Evolutionary conservation across 1,140 invertebrate species (phyloP).

Genomic region (Drosophila subobscura): DNA sequence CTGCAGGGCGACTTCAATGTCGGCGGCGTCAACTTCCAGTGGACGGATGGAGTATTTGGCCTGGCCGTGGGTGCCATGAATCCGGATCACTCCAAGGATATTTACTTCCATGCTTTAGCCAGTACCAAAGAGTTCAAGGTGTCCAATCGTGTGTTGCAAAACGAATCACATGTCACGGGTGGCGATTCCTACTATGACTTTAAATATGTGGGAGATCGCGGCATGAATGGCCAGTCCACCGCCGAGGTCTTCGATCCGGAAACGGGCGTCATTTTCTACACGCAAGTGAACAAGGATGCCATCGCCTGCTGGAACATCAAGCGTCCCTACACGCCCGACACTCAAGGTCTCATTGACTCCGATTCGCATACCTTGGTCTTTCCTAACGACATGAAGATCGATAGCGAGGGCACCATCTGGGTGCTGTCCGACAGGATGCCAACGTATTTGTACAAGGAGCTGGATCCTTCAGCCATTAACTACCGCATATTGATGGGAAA

Average conservation of each 20-base stretch:
- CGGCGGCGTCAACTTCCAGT: constrained; percentile 89
- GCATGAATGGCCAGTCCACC: constrained; percentile 88
- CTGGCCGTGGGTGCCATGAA: constrained; percentile 87
- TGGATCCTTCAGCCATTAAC: constrained; percentile 86
- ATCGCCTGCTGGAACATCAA: constrained; percentile 90
- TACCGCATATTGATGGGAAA: constrained; percentile 87
- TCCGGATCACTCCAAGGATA: constrained; percentile 86
- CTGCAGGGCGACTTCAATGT: constrained; percentile 89
- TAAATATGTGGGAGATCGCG: constrained; percentile 88
- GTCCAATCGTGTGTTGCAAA: constrained; percentile 88
- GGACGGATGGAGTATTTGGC: constrained; percentile 90
- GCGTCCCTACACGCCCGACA: constrained; percentile 87
- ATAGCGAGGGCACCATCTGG: constrained; percentile 86
- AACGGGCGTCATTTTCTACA: constrained; percentile 90
- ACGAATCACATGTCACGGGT: constrained; percentile 86
- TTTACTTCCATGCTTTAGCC: constrained; percentile 90
- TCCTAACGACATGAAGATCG: constrained; percentile 88
- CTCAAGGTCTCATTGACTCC: constrained; percentile 87
- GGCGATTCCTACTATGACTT: constrained; percentile 88
- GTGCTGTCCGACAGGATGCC: constrained; percentile 88
- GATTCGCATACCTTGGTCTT: constrained; percentile 88
- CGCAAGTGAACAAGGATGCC: constrained; percentile 86
- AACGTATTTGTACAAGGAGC: constrained; percentile 85
- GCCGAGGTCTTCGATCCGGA: constrained; percentile 89
- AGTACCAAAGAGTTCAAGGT: constrained; percentile 90